Base-by-base conservation (phyloP, 2,113 vertebrate species). In the Otis tarda region DNA sequence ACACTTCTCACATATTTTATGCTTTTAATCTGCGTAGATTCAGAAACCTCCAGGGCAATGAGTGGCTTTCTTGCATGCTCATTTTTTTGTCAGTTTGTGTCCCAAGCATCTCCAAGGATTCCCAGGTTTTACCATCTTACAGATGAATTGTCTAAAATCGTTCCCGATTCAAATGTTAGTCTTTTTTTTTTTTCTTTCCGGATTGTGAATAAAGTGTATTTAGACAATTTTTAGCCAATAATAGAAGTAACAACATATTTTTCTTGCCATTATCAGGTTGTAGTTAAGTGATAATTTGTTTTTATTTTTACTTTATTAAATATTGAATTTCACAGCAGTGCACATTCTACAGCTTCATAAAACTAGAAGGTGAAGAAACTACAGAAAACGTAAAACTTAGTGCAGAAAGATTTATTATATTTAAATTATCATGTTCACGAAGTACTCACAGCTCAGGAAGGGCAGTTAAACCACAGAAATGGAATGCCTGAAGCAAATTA, bases 21-120 rank as follows among this genome's bases (percentile, higher is more conserved):
- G 28, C 33, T 71, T 80, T 83, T 12, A 83, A 61, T 77, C 18
- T 6, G 4, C 43, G 9, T 10, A 82, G 41, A 89, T 69, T 82
- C 65, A 81, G 35, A 55, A 16, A 55, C 12, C 20, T 81, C 13
- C 16, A 47, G 27, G 25, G 14, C 45, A 52, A 83, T 52, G 3
- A 24, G 7, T 0, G 0, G 1, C 33, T 81, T 12, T 76, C 18
- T 73, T 61, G 4, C 27, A 22, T 39, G 18, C 3, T 43, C 28
- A 37, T 52, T 74, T 69, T 87, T 41, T 41, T 52, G 16, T 45
- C 41, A 56, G 2, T 65, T 24, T 86, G 13, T 50, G 14, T 39
- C 25, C 15, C 30, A 47, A 14, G 2, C 17, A 33, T 17, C 22
- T 39, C 24, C 16, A 73, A 67, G 28, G 31, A 67, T 76, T 65